These are phyloP conservation scores for Zonotrichia albicollis DNA, from an alignment of 2,797 vertebrate genomes.

Conservation along the genomic window DNA sequence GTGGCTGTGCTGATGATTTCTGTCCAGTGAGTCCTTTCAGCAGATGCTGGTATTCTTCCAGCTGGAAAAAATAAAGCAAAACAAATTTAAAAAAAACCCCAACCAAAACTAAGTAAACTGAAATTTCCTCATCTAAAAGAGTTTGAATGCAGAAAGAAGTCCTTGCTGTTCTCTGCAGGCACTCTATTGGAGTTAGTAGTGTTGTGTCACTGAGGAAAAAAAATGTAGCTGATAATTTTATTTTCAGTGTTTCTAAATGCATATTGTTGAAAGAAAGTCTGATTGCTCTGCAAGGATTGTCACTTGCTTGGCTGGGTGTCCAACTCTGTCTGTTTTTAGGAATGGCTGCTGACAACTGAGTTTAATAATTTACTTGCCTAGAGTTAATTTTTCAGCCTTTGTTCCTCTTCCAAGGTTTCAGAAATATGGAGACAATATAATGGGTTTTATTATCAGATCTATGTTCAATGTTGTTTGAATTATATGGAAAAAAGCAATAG, in stretches of 20 bases:
- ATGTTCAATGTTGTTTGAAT: not conserved
- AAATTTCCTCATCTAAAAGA: not conserved
- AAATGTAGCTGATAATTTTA: not conserved
- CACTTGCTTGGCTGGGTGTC: not conserved
- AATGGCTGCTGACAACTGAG: not conserved
- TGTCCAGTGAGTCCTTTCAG: not conserved
- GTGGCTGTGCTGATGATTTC: not conserved
- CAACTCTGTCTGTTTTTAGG: not conserved
- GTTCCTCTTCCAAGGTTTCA: not conserved
- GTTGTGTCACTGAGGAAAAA: not conserved
- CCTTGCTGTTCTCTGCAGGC: not conserved
- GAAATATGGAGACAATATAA: not conserved
- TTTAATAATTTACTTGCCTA: not conserved
- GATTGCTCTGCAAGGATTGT: not conserved
- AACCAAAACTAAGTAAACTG: not conserved
- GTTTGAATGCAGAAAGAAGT: not conserved
- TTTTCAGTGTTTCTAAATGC: not conserved
- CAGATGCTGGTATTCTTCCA: not conserved
- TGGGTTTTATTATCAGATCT: not conserved
- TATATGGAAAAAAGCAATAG: not conserved
- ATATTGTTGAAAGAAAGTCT: not conserved
- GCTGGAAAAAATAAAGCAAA: not conserved
- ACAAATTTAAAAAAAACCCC: fast-evolving
- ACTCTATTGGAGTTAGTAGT: not conserved
- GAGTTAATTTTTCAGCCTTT: not conserved